These are phyloP conservation scores for Parasteatoda lunata DNA, from an alignment of 2,888 invertebrate species.

Conservation along the genomic window DNA sequence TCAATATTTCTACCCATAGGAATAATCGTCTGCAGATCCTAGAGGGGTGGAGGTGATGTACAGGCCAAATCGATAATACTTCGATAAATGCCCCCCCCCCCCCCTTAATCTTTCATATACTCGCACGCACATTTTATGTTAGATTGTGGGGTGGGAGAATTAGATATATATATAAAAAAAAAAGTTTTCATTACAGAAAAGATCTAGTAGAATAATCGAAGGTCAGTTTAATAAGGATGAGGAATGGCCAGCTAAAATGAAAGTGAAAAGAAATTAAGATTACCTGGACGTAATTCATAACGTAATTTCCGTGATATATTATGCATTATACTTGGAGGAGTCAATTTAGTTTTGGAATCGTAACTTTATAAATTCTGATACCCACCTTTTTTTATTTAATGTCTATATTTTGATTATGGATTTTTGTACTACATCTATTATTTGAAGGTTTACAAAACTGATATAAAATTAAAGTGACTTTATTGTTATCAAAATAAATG, in stretches of 20 bases:
- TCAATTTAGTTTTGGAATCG: too few relatives aligned
- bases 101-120: slow-evolving; percentile 59
- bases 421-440: too few relatives aligned
- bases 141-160: neutral
- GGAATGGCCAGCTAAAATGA: neutral
- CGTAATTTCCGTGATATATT: too few relatives aligned
- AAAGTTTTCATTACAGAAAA: slow-evolving; percentile 23
- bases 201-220: neutral
- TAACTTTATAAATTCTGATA: too few relatives aligned
- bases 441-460: too few relatives aligned
- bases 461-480: too few relatives aligned
- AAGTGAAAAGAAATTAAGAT: too few relatives aligned
- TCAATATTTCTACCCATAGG: slow-evolving; percentile 26
- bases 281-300: too few relatives aligned
- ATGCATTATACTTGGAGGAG: too few relatives aligned
- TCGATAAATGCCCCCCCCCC: slow-evolving; percentile 33
- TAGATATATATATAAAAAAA: neutral
- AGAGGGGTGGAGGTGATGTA: slow-evolving; percentile 9
- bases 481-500: too few relatives aligned
- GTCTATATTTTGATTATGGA: too few relatives aligned
- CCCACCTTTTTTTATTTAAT: too few relatives aligned
- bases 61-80: slow-evolving; percentile 49
- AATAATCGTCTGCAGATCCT: slow-evolving; percentile 53
- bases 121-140: slow-evolving; percentile 35
- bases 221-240: slow-evolving; percentile 5